Percentiles rank a stretch among this genome's conserved stretches.
phyloP scores from a whole-genome alignment of 2,797 vertebrate species.

The Lacerta viridis region DNA sequence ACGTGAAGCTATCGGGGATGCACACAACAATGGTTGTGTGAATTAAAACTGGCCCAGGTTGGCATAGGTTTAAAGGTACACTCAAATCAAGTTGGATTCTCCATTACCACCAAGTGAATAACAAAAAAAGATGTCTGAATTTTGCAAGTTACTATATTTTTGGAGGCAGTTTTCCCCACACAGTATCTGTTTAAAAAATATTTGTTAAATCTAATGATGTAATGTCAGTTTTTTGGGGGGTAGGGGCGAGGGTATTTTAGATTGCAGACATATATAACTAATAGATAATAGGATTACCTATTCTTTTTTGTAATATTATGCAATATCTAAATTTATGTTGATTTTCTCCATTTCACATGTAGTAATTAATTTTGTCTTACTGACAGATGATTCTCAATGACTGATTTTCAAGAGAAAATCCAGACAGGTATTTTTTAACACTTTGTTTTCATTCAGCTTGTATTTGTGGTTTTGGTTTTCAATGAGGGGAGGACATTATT shows the following conservation, averaged over 20 bases:
- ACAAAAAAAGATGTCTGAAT: conserved; percentile 50
- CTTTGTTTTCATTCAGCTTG: conserved; percentile 68
- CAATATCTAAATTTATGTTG: conserved; percentile 72
- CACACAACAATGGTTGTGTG: not conserved
- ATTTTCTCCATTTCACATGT: conserved; percentile 67
- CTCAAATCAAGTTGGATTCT: conserved; percentile 58
- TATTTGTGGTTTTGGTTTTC: conserved; percentile 52
- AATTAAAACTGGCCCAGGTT: conserved; percentile 13
- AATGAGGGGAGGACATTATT: conserved; percentile 11
- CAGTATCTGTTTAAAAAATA: conserved; percentile 46
- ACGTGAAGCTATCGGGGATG: not conserved
- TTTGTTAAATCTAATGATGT: conserved; percentile 51
- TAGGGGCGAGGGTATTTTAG: conserved; percentile 30
- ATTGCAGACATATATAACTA: conserved; percentile 58
- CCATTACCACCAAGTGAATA: not conserved
- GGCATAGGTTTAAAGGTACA: conserved; percentile 24
- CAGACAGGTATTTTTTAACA: conserved; percentile 80
- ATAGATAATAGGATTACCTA: conserved; percentile 61
- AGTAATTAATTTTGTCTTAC: conserved; percentile 83
- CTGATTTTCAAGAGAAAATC: conserved; percentile 78
- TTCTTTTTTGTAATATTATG: conserved; percentile 66
- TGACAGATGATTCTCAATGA: conserved; percentile 83
- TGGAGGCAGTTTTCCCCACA: conserved; percentile 39
- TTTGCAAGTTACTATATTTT: conserved; percentile 77
- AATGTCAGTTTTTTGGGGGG: conserved; percentile 31